Evolutionary conservation across 30 jellyfish, hydroid and myxozoan genomes (phyloP).

Genomic region (Mastigias papua): DNA sequence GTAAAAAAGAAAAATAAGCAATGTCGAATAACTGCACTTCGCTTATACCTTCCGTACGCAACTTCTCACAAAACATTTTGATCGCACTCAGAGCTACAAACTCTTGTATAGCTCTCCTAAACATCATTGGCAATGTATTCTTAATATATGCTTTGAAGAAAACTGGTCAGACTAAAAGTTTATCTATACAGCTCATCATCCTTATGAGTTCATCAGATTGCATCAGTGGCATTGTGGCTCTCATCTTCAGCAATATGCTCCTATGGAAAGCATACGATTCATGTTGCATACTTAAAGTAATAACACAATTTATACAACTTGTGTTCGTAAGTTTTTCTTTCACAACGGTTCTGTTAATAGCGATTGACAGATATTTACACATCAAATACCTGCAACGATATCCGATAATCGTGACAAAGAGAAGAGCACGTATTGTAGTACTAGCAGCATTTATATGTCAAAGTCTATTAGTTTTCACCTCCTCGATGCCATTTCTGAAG

Average conservation of each 20-base stretch:
- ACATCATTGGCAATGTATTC: slow-evolving; percentile 12
- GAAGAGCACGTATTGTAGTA: neutral
- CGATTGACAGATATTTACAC: slow-evolving; percentile 33
- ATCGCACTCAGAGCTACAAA: too few species aligned
- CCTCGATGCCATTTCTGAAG: neutral
- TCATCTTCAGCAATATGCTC: neutral
- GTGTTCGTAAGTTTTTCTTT: neutral
- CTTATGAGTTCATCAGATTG: slow-evolving; percentile 18
- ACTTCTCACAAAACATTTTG: neutral
- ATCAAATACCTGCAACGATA: slow-evolving; percentile 21
- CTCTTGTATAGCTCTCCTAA: slow-evolving; percentile 6
- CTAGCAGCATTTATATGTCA: neutral
- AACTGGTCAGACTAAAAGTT: too few species aligned
- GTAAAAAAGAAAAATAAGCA: too few species aligned
- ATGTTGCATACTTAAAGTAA: neutral
- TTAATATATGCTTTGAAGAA: slow-evolving; percentile 14
- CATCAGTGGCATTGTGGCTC: slow-evolving; percentile 12
- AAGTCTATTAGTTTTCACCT: neutral
- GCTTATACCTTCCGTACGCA: neutral
- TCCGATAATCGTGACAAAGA: slow-evolving; percentile 10
- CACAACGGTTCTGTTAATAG: neutral
- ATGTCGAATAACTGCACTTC: neutral
- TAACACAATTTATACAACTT: neutral
- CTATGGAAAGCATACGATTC: neutral
- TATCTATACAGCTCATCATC: slow-evolving; percentile 12